Conservation (phyloP, 2,113 vertebrate species). For the Eulemur macaco region DNA sequence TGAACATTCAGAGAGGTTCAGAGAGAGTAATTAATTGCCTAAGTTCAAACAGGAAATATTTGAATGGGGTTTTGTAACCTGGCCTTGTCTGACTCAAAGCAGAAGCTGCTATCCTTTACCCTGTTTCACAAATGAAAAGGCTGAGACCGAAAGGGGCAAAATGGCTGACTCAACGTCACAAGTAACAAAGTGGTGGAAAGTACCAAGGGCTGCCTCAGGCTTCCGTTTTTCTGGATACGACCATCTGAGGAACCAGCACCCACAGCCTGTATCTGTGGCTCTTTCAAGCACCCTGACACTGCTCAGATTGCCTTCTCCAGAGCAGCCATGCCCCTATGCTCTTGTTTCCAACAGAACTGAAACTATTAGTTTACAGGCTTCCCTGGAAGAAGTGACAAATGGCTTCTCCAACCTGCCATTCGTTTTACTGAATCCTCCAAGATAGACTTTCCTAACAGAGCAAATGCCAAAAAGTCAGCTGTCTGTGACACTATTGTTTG, state of each 20-base stretch:
- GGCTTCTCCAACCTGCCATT: background rate
- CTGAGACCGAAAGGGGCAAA: background rate
- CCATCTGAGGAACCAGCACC: background rate
- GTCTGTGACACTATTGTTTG: background rate
- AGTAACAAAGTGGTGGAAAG: background rate
- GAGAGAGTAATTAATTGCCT: background rate
- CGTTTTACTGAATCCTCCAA: background rate
- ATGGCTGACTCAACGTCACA: background rate
- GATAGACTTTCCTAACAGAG: background rate
- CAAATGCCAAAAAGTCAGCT: background rate
- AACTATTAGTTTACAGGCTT: conserved; percentile 46
- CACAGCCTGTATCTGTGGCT: background rate
- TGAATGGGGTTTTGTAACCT: conserved; percentile 2
- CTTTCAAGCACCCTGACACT: background rate
- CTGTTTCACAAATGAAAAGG: conserved; percentile 15
- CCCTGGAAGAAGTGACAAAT: conserved; percentile 21
- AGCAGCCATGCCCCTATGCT: background rate
- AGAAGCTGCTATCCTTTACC: background rate
- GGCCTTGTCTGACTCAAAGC: background rate
- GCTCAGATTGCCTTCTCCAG: conserved; percentile 12
- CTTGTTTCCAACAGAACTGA: conserved; percentile 29
- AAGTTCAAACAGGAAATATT: conserved; percentile 21
- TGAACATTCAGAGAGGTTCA: background rate
- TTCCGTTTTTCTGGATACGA: background rate
- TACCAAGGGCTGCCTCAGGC: background rate